phyloP scores from a whole-genome alignment of 1,140 invertebrate genomes.

The Calephelis virginiensis region DNA sequence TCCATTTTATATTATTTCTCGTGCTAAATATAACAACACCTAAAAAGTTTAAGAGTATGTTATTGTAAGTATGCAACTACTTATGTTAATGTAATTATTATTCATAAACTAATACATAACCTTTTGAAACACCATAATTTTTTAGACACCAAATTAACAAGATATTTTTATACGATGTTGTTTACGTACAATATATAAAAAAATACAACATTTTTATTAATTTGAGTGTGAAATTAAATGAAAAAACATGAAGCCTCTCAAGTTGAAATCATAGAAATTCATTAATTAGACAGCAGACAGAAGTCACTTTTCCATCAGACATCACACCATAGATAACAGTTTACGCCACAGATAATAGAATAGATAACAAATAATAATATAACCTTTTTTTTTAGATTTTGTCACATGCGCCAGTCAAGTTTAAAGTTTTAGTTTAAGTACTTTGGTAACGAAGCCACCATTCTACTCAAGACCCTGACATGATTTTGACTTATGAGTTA shows the following conservation, averaged over 20 bases:
- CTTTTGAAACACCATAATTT: constrained; percentile 19
- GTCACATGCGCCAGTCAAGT: too few species aligned
- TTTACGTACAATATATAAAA: constrained; percentile 17
- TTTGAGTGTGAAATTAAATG: constrained; percentile 35
- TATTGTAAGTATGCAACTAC: constrained; percentile 24
- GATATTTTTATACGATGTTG: constrained; percentile 21
- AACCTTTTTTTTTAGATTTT: not conserved
- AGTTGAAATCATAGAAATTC: constrained; percentile 39
- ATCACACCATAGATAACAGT: not conserved
- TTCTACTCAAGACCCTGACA: too few species aligned
- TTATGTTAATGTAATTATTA: constrained; percentile 23
- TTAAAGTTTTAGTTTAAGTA: too few species aligned
- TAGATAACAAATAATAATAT: not conserved
- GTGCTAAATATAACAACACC: constrained; percentile 21
- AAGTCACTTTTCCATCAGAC: not conserved
- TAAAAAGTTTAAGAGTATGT: constrained; percentile 16
- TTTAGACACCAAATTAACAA: constrained; percentile 8
- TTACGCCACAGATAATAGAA: not conserved
- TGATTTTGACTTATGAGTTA: too few species aligned
- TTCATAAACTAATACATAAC: constrained; percentile 24
- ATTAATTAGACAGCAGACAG: constrained; percentile 39
- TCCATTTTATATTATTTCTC: constrained; percentile 80
- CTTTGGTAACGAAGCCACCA: too few species aligned
- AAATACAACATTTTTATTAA: constrained; percentile 28
- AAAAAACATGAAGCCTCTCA: constrained; percentile 47